Conservation (phyloP, 1,140 invertebrate species). For the Aphelinus atriplicis region DNA sequence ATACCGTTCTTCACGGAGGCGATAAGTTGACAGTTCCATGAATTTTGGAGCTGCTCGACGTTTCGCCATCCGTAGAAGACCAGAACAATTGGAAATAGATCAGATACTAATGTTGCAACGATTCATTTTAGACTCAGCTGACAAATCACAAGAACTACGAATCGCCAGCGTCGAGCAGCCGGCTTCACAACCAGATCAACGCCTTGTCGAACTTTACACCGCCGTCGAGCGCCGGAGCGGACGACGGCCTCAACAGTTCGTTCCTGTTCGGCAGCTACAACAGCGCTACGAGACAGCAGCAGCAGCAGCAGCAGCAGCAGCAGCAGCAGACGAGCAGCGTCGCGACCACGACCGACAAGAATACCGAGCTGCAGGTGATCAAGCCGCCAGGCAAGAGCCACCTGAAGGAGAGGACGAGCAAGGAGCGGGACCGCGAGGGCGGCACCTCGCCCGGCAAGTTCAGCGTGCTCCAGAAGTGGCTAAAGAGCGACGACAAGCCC, state of each 20-base stretch:
- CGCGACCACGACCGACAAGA: slow-evolving; percentile 3
- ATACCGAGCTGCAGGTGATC: slow-evolving; percentile 6
- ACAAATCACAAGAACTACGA: slow-evolving; percentile 70
- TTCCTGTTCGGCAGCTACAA: slow-evolving; percentile 69
- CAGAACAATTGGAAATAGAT: no score
- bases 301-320: slow-evolving; percentile 12
- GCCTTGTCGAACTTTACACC: slow-evolving; percentile 4
- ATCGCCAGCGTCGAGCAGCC: slow-evolving; percentile 65
- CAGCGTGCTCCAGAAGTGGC: slow-evolving; percentile 77
- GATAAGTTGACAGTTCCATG: no score
- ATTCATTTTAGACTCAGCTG: slow-evolving; percentile 33
- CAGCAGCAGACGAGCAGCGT: neutral
- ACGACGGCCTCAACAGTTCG: slow-evolving; percentile 65
- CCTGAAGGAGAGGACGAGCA: slow-evolving; percentile 52
- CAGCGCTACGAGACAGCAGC: neutral
- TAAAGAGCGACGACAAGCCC: slow-evolving; percentile 71
- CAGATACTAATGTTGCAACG: slow-evolving; percentile 34
- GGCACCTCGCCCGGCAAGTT: slow-evolving; percentile 62
- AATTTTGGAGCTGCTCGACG: no score
- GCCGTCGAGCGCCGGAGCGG: slow-evolving; percentile 36
- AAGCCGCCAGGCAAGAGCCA: slow-evolving; percentile 49
- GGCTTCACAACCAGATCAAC: neutral
- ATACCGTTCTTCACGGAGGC: no score
- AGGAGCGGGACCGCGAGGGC: slow-evolving; percentile 62
- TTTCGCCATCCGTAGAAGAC: no score